Base-by-base conservation (phyloP, 2,113 vertebrate species). In the Leiothrix lutea region DNA sequence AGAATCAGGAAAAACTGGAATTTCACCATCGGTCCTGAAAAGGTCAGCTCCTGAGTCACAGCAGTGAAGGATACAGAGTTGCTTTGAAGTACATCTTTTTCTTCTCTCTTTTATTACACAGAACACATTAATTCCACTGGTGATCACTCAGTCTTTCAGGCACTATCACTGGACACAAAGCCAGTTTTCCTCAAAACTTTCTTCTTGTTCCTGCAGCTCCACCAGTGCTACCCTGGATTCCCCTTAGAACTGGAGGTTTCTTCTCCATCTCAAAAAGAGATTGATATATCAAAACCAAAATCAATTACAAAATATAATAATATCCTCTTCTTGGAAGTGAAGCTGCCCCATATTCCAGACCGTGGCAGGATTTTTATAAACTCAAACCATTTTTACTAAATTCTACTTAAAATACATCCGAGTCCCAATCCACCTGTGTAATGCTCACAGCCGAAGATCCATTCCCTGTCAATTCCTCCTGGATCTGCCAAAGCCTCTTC, bases 321-420 rank as follows among this genome's bases (percentile, higher is more conserved):
- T 86, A 90, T 94, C 91, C 95, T 97, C 96, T 97, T 97, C 97
- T 97, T 94, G 96, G 97, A 97, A 97, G 97, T 95, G 95, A 97
- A 95, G 80, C 90, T 94, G 92, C 75, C 81, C 79, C 85, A 44
- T 90, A 96, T 91, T 95, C 84, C 95, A 94, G 83, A 91, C 80
- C 26, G 65, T 54, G 87, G 95, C 94, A 96, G 93, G 72, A 93
- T 85, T 90, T 92, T 88, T 87, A 83, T 23, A 77, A 95, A 92
- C 72, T 92, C 75, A 89, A 94, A 80, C 87, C 29, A 80, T 29
- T 77, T 92, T 69, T 90, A 84, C 40, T 23, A 71, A 94, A 66
- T 84, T 83, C 65, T 78, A 86, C 69, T 66, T 88, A 80, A 93
- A 96, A 82, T 14, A 53, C 5, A 35, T 48, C 58, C 1, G 8